A percentile compares a stretch with the other conserved stretches of the same genome.
These are phyloP conservation scores for Hypanus sabinus DNA, from an alignment of 2,113 vertebrate genomes.

Conservation along the genomic window DNA sequence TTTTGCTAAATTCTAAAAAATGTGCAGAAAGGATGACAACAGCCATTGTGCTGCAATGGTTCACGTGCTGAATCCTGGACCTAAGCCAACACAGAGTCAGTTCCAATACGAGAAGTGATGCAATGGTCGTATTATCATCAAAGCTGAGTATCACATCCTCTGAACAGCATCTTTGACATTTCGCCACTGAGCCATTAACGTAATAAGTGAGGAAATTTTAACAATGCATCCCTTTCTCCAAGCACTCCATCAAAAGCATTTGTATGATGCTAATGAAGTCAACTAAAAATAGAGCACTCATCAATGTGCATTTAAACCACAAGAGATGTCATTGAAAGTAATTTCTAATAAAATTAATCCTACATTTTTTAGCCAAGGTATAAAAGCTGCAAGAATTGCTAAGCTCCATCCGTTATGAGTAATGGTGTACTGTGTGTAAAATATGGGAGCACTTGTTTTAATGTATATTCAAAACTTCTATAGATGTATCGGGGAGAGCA, in stretches of 20 bases:
- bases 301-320: neutral
- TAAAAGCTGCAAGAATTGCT: neutral
- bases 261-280: neutral
- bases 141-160: neutral
- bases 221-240: neutral
- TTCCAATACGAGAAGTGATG: neutral
- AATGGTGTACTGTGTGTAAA: neutral
- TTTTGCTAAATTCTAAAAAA: neutral
- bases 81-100: neutral
- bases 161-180: neutral
- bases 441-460: neutral
- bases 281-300: constrained; percentile 21
- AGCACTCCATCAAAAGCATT: neutral
- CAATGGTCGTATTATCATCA: neutral
- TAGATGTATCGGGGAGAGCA: no score
- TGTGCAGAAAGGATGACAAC: neutral
- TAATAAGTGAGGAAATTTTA: neutral
- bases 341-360: neutral
- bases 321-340: neutral
- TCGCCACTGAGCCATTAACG: neutral
- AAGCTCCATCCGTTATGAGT: neutral
- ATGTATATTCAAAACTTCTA: neutral
- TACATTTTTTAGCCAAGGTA: neutral
- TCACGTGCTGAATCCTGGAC: neutral
- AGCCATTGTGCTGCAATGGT: neutral